A percentile compares a stretch with the other conserved stretches of the same genome.
Evolutionary conservation across 2,797 vertebrate genomes (phyloP).

Genomic region (Acridotheres tristis): DNA sequence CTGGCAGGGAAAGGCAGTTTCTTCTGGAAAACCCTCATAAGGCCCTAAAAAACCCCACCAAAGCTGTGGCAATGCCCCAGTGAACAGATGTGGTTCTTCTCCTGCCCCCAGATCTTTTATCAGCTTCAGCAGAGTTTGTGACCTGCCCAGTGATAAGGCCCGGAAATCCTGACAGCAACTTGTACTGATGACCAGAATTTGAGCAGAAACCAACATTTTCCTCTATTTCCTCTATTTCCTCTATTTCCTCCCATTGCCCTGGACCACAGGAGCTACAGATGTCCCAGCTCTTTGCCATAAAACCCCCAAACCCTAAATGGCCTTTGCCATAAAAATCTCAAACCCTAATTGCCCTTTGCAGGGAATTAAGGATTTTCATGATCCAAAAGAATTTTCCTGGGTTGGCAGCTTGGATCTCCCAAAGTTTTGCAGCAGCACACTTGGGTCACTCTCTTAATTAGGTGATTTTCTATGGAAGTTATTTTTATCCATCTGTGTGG

Average conservation of each 20-base stretch:
- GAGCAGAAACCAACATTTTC: background rate
- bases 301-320: background rate
- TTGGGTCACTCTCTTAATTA: background rate
- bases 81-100: background rate
- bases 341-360: background rate
- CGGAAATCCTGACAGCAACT: fast-evolving
- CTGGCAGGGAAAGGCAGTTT: background rate
- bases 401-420: background rate
- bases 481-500: background rate
- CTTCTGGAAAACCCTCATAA: background rate
- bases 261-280: background rate
- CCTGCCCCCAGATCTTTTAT: background rate
- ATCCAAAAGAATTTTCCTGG: background rate
- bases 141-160: background rate
- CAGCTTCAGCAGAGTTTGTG: background rate
- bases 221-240: background rate
- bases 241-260: background rate
- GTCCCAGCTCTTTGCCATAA: background rate
- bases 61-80: background rate
- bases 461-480: background rate
- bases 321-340: too few relatives aligned
- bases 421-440: background rate
- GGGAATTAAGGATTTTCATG: background rate
- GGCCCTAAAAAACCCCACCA: background rate
- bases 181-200: background rate